Evolutionary conservation across 2,888 invertebrate species (phyloP).

Genomic region (Ferdinandea cuprea): DNA sequence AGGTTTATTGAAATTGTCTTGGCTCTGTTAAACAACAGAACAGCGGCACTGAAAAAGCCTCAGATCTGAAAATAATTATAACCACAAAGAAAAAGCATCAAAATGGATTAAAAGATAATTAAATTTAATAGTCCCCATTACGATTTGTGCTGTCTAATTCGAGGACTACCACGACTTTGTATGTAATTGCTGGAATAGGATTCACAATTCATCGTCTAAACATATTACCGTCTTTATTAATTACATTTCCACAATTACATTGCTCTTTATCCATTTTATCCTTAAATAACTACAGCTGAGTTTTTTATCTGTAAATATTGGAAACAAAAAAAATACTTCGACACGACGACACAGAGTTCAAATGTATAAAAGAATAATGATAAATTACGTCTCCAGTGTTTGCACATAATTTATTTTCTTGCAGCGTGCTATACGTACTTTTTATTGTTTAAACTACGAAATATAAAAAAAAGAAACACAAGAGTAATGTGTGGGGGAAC

Average conservation of each 20-base stretch:
- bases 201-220: no score
- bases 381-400: background rate
- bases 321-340: background rate
- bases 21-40: no score
- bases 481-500: background rate
- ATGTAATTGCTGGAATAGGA: no score
- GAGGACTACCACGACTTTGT: no score
- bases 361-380: background rate
- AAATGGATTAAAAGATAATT: no score
- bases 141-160: no score
- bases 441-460: background rate
- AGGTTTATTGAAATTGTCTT: no score
- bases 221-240: background rate
- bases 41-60: no score
- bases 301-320: background rate
- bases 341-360: background rate
- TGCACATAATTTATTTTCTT: constrained; percentile 17
- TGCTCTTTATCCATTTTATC: constrained; percentile 12
- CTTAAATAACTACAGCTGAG: background rate
- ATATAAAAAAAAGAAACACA: background rate
- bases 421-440: background rate
- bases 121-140: no score
- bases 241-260: background rate
- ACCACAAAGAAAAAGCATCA: no score
- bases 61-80: no score